Base-by-base conservation (phyloP, 64 coral and sea anemone species). In the Catalaphyllia jardinei region DNA sequence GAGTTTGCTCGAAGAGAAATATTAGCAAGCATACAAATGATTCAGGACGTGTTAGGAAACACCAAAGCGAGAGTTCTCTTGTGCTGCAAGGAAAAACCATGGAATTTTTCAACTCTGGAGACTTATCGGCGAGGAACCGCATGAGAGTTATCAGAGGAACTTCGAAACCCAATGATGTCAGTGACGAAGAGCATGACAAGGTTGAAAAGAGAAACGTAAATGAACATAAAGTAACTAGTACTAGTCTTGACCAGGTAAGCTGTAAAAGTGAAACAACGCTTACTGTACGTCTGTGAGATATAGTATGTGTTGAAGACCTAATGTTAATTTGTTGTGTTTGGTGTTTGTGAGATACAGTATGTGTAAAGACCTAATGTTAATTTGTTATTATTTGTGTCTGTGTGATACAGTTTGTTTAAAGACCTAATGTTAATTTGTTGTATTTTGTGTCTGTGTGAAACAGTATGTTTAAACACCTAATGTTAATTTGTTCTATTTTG, bases 61-160 rank as follows among this genome's bases (percentile, higher is more conserved):
- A 74, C 11, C 20, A 71, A 52, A 81, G 86, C 10, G 90, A 92
- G 15, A 74, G 74, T 28, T 76, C 62, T 15, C 76, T 92, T 50
- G 90, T 79, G 31, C 72, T 92, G 39, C 79, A 92, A 74, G 90
- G 90, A 64, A 92, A 61, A 60, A 92, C 73, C 10, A 10, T 92
- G 18, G 90, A 92, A 62, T 92, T 92, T 31, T 69, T 92, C 10
- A 86, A 92, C 50, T 63, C 62, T 9, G 75, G 77, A 60, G 90
- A 92, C 28, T 79, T 92, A 30, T 27, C 42, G 29, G 90, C 77
- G 30, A 64, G 12, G 31, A 64, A 50, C 1, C 62, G 59, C 19
- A 24, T 8, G 10, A 85, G 81, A 8, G 62, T 71, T 20, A 46
- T 17, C 24, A 42, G 63, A 50, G 71, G 24, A 52, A 71, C 39